Base-by-base conservation (phyloP, 2,797 vertebrate species). In the Sarcoramphus papa region DNA sequence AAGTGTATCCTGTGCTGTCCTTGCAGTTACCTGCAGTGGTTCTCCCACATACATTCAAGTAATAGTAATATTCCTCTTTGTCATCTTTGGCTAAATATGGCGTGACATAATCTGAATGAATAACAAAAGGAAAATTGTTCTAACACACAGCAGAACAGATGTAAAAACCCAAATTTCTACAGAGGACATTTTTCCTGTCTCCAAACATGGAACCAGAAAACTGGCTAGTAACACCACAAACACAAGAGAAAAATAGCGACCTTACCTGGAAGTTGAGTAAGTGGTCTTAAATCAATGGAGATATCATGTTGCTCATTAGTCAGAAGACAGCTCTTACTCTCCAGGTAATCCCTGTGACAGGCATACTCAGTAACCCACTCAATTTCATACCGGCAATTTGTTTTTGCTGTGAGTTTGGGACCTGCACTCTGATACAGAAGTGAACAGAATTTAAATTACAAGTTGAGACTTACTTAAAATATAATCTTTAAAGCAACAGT, bases 311-410 rank as follows among this genome's bases (percentile, higher is more conserved):
- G 99, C 13, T 97, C 63, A 30, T 96, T 98, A 97, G 97, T 99
- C 87, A 99, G 97, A 72, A 75, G 96, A 95, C 99, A 99, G 90
- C 0, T 95, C 10, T 95, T 73, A 51, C 99, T 99, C 96, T 99
- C 99, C 97, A 99, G 95, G 83, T 99, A 99, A 92, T 99, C 99
- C 82, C 99, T 97, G 97, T 99, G 99, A 90, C 99, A 99, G n/a
- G 99, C 99, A 20, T 99, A 99, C 70, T 99, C 99, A 0, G 99
- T 99, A 96, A 99, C 97, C 99, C 99, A 99, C 95, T 99, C 98
- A 40, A 99, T 93, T 97, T 99, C 99, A 43, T 98, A 99, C 2
- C 99, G 99, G 87, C 99, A 99, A 97, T 99, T 99, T 9, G 96
- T 96, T 70, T 97, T 98, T 2, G 99, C 99, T 0, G 98, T 99